Percentiles rank a stretch among this genome's conserved stretches.
These are phyloP conservation scores for Sebastes diploproa DNA, from an alignment of 2,797 vertebrate species.

Conservation along the genomic window DNA sequence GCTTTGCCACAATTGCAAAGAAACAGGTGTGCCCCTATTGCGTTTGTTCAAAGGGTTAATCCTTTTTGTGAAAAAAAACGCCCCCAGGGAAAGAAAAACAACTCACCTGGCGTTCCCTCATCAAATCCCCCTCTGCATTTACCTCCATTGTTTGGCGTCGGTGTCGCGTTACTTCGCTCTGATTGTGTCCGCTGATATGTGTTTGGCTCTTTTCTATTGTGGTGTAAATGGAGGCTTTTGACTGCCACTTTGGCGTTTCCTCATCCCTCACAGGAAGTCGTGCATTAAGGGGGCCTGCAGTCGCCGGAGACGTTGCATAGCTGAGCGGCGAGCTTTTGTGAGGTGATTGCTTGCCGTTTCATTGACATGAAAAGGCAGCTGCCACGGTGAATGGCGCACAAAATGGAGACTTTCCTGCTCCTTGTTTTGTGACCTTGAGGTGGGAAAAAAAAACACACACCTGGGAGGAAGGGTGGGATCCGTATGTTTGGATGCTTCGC, in stretches of 20 bases:
- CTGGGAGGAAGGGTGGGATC: conserved; percentile 1
- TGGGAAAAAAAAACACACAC: conserved; percentile 26
- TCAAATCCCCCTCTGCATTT: conserved; percentile 41
- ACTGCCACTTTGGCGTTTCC: conserved; percentile 47
- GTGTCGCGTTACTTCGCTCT: conserved; percentile 52
- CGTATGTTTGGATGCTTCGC: neutral
- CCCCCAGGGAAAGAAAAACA: conserved; percentile 19
- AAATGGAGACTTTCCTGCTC: conserved; percentile 20
- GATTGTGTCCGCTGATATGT: conserved; percentile 57
- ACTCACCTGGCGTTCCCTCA: conserved; percentile 48
- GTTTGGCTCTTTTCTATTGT: conserved; percentile 59
- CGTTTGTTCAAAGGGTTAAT: conserved; percentile 59
- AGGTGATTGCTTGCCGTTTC: conserved; percentile 48
- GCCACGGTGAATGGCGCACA: conserved; percentile 43
- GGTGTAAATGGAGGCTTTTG: conserved; percentile 50
- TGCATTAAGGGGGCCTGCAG: neutral
- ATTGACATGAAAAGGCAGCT: conserved; percentile 54
- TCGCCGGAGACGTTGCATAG: conserved; percentile 29
- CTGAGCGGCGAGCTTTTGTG: conserved; percentile 63
- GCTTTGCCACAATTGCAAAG: conserved; percentile 26
- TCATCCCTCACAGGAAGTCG: conserved; percentile 61
- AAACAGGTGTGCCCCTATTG: conserved; percentile 59
- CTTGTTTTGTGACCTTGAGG: conserved; percentile 47
- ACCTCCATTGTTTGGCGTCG: conserved; percentile 44
- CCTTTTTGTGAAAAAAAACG: no score